Conservation (phyloP, 2,113 vertebrate species). For the Leptodactylus fuscus region DNA sequence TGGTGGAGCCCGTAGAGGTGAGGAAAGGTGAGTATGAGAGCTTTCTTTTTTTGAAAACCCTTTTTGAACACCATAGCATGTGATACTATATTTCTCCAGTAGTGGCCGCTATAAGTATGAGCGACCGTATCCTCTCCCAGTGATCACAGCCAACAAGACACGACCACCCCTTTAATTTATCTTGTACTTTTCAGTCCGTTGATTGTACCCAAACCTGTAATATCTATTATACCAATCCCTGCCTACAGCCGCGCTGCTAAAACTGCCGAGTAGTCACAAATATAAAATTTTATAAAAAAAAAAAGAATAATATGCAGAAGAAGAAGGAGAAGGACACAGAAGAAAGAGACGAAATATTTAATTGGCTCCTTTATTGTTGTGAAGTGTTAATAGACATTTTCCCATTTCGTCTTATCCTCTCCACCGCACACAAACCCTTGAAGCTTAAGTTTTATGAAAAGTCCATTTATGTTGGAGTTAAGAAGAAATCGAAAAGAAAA, state of each 20-base stretch:
- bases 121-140: no score
- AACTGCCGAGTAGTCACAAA: background rate
- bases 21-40: no score
- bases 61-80: no score
- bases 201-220: background rate
- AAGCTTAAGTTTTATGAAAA: conserved; percentile 26
- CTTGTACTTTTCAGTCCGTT: background rate
- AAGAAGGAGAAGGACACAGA: conserved; percentile 39
- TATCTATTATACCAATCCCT: background rate
- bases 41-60: no score
- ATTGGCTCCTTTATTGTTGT: conserved; percentile 22
- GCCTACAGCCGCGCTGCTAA: background rate
- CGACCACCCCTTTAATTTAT: no score
- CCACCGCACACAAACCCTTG: conserved; percentile 25
- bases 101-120: no score
- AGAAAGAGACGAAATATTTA: conserved; percentile 28
- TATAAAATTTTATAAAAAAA: conserved; percentile 3
- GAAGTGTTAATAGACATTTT: conserved; percentile 22
- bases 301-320: conserved; percentile 37
- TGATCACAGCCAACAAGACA: no score
- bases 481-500: background rate
- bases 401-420: conserved; percentile 31
- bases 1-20: no score
- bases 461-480: conserved; percentile 35
- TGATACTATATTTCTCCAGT: no score